Percentiles rank a stretch among this genome's conserved stretches.
Conservation (phyloP, 2,797 vertebrate species). For the Neomorphus geoffroyi region DNA sequence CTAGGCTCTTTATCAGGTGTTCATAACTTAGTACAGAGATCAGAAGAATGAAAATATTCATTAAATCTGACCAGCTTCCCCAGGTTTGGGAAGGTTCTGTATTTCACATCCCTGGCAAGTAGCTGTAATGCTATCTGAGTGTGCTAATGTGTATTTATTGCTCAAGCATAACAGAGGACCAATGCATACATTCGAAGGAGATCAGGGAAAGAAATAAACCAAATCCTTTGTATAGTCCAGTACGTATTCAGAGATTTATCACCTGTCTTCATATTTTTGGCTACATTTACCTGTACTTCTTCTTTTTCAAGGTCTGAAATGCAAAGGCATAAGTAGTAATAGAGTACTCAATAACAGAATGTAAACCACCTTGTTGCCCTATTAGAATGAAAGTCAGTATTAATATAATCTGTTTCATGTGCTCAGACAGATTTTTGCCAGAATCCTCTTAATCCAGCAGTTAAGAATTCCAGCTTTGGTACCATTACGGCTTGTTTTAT, state of each 20-base stretch:
- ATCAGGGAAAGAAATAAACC: background rate
- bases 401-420: conserved; percentile 47
- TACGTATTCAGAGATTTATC: conserved; percentile 35
- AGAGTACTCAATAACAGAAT: conserved; percentile 46
- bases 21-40: background rate
- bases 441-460: conserved; percentile 38
- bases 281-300: background rate
- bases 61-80: background rate
- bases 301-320: conserved; percentile 29
- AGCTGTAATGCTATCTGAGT: background rate
- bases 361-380: background rate
- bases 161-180: background rate
- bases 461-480: background rate
- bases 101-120: background rate
- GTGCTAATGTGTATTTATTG: background rate
- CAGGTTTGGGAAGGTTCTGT: background rate
- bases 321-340: background rate
- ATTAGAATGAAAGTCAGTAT: conserved; percentile 22
- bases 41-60: background rate
- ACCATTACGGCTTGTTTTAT: conserved; percentile 34
- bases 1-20: background rate
- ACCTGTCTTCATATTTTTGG: conserved; percentile 21
- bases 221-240: background rate
- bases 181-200: background rate
- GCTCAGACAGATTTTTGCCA: background rate